A percentile compares a stretch with the other conserved stretches of the same genome.
phyloP scores from a whole-genome alignment of 1,140 invertebrate genomes.

The Drosophila kanapiae region DNA sequence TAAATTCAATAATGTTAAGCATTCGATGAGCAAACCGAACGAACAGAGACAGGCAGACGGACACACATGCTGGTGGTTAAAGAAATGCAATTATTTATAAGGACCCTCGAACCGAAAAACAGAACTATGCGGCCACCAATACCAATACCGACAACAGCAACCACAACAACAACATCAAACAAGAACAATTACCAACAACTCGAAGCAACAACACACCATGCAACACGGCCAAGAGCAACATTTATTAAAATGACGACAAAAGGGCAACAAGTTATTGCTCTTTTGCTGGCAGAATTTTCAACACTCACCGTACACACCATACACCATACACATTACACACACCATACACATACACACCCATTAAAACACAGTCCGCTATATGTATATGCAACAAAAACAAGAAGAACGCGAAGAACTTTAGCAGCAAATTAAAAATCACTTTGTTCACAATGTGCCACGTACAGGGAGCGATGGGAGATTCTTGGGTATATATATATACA shows the following conservation, averaged over 20 bases:
- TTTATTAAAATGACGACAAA: slow-evolving; percentile 49
- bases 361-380: slow-evolving; percentile 19
- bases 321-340: slow-evolving; percentile 48
- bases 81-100: slow-evolving; percentile 81
- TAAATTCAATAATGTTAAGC: slow-evolving; percentile 83
- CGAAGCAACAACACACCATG: slow-evolving; percentile 6
- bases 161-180: slow-evolving; percentile 6
- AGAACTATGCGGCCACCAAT: slow-evolving; percentile 42
- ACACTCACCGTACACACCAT: slow-evolving; percentile 5
- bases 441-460: slow-evolving; percentile 67
- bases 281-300: slow-evolving; percentile 15
- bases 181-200: slow-evolving; percentile 14
- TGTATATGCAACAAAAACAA: slow-evolving; percentile 40
- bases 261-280: slow-evolving; percentile 42
- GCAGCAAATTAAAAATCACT: slow-evolving; percentile 60
- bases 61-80: slow-evolving; percentile 50
- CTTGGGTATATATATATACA: slow-evolving; percentile 22
- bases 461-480: slow-evolving; percentile 40
- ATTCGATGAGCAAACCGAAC: slow-evolving; percentile 46
- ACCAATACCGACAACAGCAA: slow-evolving; percentile 3
- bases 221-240: slow-evolving; percentile 31
- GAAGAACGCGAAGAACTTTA: slow-evolving; percentile 53
- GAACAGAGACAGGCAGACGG: slow-evolving; percentile 40
- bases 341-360: slow-evolving; percentile 15
- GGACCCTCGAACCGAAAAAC: slow-evolving; percentile 58